These are phyloP conservation scores for Catharus ustulatus DNA, from an alignment of 2,797 vertebrate species.

Conservation along the genomic window DNA sequence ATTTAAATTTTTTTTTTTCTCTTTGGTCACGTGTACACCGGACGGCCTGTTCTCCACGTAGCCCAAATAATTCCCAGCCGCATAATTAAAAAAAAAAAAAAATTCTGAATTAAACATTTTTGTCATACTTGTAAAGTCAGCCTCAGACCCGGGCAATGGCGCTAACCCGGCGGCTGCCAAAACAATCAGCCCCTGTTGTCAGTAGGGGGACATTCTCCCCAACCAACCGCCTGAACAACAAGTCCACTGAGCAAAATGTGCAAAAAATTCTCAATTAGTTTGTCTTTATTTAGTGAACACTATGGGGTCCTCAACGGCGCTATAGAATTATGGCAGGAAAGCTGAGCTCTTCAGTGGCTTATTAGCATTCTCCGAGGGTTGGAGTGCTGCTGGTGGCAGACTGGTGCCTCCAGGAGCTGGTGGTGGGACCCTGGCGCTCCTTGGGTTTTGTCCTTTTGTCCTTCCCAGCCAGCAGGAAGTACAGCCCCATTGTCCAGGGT, in stretches of 20 bases:
- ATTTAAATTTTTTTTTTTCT: background rate
- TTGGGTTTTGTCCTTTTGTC: constrained; percentile 81
- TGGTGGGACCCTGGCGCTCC: constrained; percentile 78
- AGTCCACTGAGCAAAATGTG: constrained; percentile 83
- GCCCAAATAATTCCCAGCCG: constrained; percentile 72
- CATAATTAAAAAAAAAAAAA: constrained; percentile 64
- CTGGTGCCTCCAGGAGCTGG: constrained; percentile 80
- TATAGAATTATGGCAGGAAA: constrained; percentile 85
- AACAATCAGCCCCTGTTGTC: constrained; percentile 79
- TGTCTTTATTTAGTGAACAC: constrained; percentile 85
- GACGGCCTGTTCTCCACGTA: constrained; percentile 26
- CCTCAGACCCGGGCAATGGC: constrained; percentile 68
- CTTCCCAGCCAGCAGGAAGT: constrained; percentile 82
- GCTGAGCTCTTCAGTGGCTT: constrained; percentile 80
- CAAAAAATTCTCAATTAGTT: constrained; percentile 88
- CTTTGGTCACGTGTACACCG: background rate
- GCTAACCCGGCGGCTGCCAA: constrained; percentile 68
- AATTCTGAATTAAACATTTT: constrained; percentile 81
- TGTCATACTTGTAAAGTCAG: constrained; percentile 84
- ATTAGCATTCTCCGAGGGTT: constrained; percentile 84
- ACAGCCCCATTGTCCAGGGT: constrained; percentile 69
- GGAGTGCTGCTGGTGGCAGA: constrained; percentile 79
- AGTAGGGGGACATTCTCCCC: constrained; percentile 79
- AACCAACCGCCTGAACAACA: constrained; percentile 79
- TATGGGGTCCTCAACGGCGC: constrained; percentile 81